A percentile compares a stretch with the other conserved stretches of the same genome.
phyloP scores from a whole-genome alignment of 2,113 vertebrate genomes.

The Heptranchias perlo region DNA sequence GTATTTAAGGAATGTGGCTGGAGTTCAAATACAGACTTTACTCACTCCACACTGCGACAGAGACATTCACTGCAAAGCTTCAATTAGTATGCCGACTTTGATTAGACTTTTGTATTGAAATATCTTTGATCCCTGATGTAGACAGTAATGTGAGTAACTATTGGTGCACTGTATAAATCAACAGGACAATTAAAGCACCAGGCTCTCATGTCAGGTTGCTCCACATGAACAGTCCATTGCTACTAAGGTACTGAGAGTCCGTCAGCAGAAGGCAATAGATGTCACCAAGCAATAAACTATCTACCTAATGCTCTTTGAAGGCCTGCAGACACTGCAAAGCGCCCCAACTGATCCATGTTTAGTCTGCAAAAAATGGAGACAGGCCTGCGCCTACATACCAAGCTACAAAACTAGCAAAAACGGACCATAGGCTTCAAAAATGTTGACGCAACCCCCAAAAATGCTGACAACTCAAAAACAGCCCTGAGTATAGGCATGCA shows the following conservation, averaged over 20 bases:
- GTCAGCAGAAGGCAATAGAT: not conserved
- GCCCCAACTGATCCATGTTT: not conserved
- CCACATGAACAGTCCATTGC: not conserved
- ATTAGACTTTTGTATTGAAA: not conserved
- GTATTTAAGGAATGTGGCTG: constrained; percentile 1
- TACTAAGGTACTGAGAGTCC: not conserved
- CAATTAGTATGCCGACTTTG: not conserved
- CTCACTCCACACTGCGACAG: not conserved
- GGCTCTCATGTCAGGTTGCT: not conserved
- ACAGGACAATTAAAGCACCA: not conserved
- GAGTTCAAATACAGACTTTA: not conserved
- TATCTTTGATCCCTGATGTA: not conserved
- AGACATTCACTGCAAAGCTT: not conserved
- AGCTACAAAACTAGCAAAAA: not conserved
- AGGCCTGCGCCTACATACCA: too few species aligned
- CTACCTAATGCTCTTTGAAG: not conserved
- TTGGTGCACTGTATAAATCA: not conserved
- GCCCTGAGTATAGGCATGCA: not conserved
- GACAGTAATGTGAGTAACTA: not conserved
- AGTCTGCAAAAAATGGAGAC: not conserved
- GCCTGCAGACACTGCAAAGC: not conserved
- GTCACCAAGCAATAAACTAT: not conserved
- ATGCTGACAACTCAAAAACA: not conserved
- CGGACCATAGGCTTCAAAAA: not conserved
- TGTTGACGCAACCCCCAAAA: not conserved